Conservation (phyloP, 2,113 vertebrate species). For the Uropsilus gracilis region DNA sequence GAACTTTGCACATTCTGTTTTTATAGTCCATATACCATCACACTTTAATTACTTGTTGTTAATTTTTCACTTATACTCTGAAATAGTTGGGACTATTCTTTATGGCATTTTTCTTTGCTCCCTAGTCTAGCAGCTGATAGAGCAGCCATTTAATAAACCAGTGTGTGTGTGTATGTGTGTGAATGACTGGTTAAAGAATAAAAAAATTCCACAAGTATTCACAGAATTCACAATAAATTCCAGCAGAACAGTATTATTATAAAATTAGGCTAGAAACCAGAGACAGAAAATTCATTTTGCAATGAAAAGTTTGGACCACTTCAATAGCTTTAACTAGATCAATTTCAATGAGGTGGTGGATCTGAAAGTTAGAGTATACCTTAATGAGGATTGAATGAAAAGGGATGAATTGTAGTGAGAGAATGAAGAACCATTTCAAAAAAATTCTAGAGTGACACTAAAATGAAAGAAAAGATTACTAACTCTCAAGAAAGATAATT, state of each 20-base stretch:
- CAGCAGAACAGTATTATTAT: not conserved
- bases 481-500: not conserved
- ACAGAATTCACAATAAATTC: not conserved
- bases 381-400: not conserved
- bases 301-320: not conserved
- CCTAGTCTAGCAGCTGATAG: not conserved
- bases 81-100: not conserved
- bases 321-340: not conserved
- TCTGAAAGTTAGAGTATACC: not conserved
- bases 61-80: not conserved
- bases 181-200: not conserved
- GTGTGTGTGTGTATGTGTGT: not conserved
- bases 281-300: not conserved
- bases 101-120: not conserved
- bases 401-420: not conserved
- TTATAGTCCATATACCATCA: not conserved
- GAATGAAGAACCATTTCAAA: not conserved
- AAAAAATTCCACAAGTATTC: not conserved
- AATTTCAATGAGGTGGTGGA: not conserved
- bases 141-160: not conserved
- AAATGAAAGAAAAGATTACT: not conserved
- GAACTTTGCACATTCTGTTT: not conserved
- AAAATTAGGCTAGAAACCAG: not conserved
- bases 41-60: not conserved
- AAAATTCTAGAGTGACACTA: not conserved